These are phyloP conservation scores for Oreochromis aureus DNA, from an alignment of 2,113 vertebrate genomes.

Conservation along the genomic window DNA sequence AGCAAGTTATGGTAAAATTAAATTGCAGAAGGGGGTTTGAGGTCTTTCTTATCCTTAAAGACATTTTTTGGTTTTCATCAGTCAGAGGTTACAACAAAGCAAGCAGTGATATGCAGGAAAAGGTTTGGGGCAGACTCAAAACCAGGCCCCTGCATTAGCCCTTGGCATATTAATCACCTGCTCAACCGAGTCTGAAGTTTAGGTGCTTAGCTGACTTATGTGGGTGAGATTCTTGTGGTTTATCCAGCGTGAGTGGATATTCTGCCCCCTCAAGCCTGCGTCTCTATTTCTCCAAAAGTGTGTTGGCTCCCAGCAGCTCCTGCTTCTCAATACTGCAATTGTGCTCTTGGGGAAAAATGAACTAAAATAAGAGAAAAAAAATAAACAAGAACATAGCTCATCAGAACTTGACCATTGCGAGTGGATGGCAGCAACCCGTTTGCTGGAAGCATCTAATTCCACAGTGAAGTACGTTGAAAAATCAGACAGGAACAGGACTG, in stretches of 20 bases:
- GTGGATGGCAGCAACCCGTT: neutral
- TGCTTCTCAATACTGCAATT: neutral
- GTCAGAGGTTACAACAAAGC: neutral
- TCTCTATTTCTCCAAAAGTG: neutral
- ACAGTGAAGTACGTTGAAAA: neutral
- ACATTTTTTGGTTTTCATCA: neutral
- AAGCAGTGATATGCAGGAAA: neutral
- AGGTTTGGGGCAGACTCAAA: neutral
- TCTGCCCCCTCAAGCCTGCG: neutral
- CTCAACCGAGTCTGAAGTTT: neutral
- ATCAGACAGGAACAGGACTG: neutral
- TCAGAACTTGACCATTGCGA: neutral
- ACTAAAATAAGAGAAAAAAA: neutral
- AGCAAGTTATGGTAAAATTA: neutral
- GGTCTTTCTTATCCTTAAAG: neutral
- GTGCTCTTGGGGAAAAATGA: neutral
- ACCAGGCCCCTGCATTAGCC: neutral
- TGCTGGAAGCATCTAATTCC: neutral
- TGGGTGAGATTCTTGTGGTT: neutral
- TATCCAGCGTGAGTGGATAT: neutral
- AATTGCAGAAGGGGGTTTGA: neutral
- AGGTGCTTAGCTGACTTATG: neutral
- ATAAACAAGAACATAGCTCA: neutral
- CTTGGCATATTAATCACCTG: neutral
- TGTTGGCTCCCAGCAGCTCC: neutral